These are phyloP conservation scores for Clarias batrachus DNA, from an alignment of 2,113 vertebrate species.

Conservation along the genomic window DNA sequence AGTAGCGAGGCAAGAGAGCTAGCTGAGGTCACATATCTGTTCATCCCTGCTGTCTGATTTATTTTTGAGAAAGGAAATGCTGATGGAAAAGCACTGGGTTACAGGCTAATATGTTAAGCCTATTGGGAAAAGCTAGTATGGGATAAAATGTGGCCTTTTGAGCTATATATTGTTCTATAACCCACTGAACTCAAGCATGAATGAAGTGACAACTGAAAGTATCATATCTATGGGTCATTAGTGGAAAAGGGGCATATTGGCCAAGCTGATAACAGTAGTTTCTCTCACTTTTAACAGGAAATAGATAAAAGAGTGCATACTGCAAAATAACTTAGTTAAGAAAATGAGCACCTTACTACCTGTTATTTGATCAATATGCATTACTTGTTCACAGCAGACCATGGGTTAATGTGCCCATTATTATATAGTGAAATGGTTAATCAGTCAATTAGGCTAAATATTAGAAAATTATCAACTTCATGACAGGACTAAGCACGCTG, in stretches of 20 bases:
- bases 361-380: neutral
- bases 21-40: constrained; percentile 37
- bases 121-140: constrained; percentile 45
- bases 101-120: constrained; percentile 55
- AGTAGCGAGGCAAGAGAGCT: constrained; percentile 31
- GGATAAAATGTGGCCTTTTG: constrained; percentile 46
- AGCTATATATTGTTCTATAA: constrained; percentile 26
- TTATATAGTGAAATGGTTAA: neutral
- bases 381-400: neutral
- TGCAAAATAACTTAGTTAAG: neutral
- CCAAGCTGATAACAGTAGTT: constrained; percentile 32
- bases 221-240: constrained; percentile 31
- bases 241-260: constrained; percentile 43
- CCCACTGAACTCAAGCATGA: constrained; percentile 26
- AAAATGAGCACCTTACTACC: neutral
- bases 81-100: constrained; percentile 39
- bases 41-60: constrained; percentile 23
- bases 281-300: neutral
- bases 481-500: constrained; percentile 3
- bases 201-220: constrained; percentile 51
- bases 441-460: neutral
- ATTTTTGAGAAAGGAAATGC: constrained; percentile 32
- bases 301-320: neutral
- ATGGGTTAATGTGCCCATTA: neutral
- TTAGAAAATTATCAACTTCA: constrained; percentile 6